phyloP scores from a whole-genome alignment of 1,140 invertebrate genomes.

The Pseudomyrmex concolor region DNA sequence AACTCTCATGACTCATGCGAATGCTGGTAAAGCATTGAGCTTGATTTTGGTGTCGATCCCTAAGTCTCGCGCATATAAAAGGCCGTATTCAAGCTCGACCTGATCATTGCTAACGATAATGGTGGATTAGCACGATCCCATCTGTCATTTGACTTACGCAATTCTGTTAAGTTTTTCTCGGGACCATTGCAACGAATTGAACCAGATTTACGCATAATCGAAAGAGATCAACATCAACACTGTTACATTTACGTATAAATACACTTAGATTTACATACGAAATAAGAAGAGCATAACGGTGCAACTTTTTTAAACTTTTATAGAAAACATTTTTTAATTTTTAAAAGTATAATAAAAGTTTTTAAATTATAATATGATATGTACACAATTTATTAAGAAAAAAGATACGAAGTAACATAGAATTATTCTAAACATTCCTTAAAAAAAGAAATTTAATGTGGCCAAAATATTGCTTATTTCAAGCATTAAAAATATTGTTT shows the following conservation, averaged over 20 bases:
- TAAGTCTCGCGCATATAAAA: constrained; percentile 76
- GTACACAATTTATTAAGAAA: too few relatives aligned
- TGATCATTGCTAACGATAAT: constrained; percentile 81
- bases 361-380: too few relatives aligned
- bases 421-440: too few relatives aligned
- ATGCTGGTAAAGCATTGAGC: constrained; percentile 59
- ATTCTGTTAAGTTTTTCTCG: constrained; percentile 21
- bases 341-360: too few relatives aligned
- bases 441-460: too few relatives aligned
- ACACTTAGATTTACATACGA: background rate
- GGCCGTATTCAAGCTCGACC: constrained; percentile 62
- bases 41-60: constrained; percentile 61
- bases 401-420: too few relatives aligned
- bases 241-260: background rate
- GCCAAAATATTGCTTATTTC: too few relatives aligned
- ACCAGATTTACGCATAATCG: constrained; percentile 10
- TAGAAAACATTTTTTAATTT: too few relatives aligned
- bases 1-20: constrained; percentile 65
- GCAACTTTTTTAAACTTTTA: too few relatives aligned
- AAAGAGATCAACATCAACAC: background rate
- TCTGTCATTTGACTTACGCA: constrained; percentile 76
- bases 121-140: constrained; percentile 78
- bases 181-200: constrained; percentile 32
- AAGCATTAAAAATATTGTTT: too few relatives aligned
- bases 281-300: too few relatives aligned